Evolutionary conservation across 2,797 vertebrate genomes (phyloP), one percentile per base, ranked within the genome.

Genomic region (Diplodus puntazzo): DNA sequence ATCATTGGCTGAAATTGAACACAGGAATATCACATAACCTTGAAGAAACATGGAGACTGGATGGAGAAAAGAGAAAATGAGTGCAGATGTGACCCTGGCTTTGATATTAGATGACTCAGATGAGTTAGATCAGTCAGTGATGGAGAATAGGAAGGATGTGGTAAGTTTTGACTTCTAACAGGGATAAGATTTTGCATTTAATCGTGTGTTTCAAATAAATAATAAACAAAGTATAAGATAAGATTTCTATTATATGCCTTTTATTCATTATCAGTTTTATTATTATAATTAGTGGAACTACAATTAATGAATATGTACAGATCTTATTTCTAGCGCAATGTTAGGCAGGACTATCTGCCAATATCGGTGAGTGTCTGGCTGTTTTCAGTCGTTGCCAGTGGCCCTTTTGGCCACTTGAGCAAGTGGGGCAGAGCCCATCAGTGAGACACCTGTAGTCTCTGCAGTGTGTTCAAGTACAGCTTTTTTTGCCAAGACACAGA

Each of bases 91-190:
- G 62, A 75, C 48, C 57, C 49, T 54, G 49, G 59, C 63, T 72
- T 68, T 77, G 53, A 75, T 52, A 43, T 68, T 2, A 30, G 23
- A 79, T 48, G 65, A 69, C 69, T 66, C 23, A 64, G 52, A 80
- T 39, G 39, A 39, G 39, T 39, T 39, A 39, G 39, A 39, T 10
- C 10, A 39, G 10, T 2, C 39, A 42, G 53, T 43, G 8, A 75
- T 58, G 23, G 42, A 58, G 20, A 18, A 20, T 7, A 57, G 23
- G 39, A 43, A 20, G 50, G 7, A 53, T 55, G 27, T 30, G 2
- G 61, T 39, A 12, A 23, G 13, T 49, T 55, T 20, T 7, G 12
- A 11, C 5, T 34, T 55, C 23, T 25, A 4, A 42, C 43, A 43
- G 66, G 39, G 39, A 39, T 11, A 39, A 68, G 25, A 48, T 49